Evolutionary conservation across 2,888 invertebrate genomes (phyloP).

Genomic region (Zonitis immaculata): DNA sequence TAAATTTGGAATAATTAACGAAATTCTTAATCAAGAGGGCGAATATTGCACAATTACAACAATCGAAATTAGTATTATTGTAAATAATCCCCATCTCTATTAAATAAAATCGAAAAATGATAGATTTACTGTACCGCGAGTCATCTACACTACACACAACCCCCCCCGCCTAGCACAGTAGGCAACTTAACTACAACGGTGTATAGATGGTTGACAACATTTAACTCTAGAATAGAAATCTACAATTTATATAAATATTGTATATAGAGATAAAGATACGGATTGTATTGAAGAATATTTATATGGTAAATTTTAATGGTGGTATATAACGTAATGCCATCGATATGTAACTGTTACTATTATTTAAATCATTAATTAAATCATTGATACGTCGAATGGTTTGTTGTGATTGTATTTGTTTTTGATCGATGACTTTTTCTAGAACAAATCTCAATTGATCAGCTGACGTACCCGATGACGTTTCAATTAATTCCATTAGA

Average conservation of each 20-base stretch:
- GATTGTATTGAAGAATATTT: constrained; percentile 7
- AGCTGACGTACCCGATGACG: constrained; percentile 56
- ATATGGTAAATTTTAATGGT: constrained; percentile 49
- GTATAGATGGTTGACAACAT: no score
- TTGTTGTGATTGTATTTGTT: constrained; percentile 56
- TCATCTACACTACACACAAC: no score
- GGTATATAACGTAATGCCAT: constrained; percentile 57
- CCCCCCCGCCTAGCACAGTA: no score
- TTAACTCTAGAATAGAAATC: no score
- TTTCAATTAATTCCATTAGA: constrained; percentile 53
- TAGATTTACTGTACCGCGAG: no score
- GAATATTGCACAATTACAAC: no score
- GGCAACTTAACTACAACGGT: no score
- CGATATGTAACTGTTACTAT: constrained; percentile 55
- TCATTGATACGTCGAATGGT: constrained; percentile 55
- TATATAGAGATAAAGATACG: not conserved
- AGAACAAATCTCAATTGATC: constrained; percentile 57
- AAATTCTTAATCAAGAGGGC: no score
- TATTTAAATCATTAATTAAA: constrained; percentile 55
- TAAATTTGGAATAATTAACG: no score
- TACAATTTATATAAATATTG: no score
- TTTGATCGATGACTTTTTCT: constrained; percentile 54
- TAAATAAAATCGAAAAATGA: no score
- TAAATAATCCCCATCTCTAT: not conserved
- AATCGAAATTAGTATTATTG: no score